Percentiles rank a stretch among this genome's conserved stretches.
Evolutionary conservation across 1,140 invertebrate genomes (phyloP).

Genomic region (Pachypsylla venusta): DNA sequence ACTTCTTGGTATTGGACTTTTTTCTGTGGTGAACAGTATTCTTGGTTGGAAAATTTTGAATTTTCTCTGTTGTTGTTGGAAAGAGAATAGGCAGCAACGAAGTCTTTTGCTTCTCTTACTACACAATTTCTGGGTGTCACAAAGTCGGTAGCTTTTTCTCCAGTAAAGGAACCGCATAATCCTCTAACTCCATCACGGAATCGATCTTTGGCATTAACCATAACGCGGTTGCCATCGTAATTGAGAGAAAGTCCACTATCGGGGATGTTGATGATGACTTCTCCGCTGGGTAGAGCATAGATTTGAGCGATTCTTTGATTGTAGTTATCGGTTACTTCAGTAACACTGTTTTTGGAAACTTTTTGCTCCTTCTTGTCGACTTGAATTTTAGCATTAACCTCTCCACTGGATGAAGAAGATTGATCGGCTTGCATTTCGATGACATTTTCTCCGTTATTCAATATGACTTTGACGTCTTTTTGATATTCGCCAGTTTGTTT

Average conservation of each 20-base stretch:
- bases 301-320: conserved; percentile 33
- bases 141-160: conserved; percentile 39
- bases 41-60: conserved; percentile 14
- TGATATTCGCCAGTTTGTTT: conserved; percentile 25
- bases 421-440: conserved; percentile 26
- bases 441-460: conserved; percentile 21
- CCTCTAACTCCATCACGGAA: conserved; percentile 39
- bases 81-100: conserved; percentile 39
- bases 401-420: not conserved
- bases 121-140: conserved; percentile 38
- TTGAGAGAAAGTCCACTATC: conserved; percentile 34
- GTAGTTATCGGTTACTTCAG: conserved; percentile 23
- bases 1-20: conserved; percentile 7
- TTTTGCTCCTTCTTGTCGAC: conserved; percentile 29
- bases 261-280: conserved; percentile 34
- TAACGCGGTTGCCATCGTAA: conserved; percentile 38
- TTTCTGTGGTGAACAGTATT: not conserved
- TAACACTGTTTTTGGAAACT: conserved; percentile 21
- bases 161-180: conserved; percentile 46
- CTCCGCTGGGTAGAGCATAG: conserved; percentile 33
- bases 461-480: conserved; percentile 31
- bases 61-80: conserved; percentile 31
- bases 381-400: conserved; percentile 22
- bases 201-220: conserved; percentile 29
- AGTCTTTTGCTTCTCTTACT: conserved; percentile 34